Evolutionary conservation across 2,797 vertebrate genomes (phyloP).

Genomic region (Callimico goeldii): DNA sequence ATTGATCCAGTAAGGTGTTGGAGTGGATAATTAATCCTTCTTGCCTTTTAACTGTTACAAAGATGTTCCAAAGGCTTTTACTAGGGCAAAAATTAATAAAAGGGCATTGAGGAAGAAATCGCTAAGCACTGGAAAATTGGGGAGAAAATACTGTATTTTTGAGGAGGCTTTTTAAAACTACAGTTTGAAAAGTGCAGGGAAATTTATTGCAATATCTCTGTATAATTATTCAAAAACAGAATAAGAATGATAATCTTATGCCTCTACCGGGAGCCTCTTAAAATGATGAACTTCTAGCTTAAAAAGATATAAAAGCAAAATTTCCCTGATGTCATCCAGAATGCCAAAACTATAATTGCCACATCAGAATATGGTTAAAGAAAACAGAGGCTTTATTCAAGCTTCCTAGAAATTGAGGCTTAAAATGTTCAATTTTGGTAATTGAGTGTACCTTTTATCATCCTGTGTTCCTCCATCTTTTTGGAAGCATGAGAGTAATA

Average conservation of each 20-base stretch:
- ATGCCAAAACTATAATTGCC: not conserved
- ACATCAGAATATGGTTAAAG: not conserved
- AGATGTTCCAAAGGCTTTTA: conserved; percentile 31
- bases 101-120: not conserved
- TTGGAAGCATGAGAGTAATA: not conserved
- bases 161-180: not conserved
- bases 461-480: not conserved
- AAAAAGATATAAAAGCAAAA: conserved; percentile 10
- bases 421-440: not conserved
- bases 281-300: not conserved
- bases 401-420: not conserved
- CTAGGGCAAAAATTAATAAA: conserved; percentile 37
- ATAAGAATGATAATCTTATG: not conserved
- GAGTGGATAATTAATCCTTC: conserved; percentile 61
- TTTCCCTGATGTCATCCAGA: not conserved
- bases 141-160: not conserved
- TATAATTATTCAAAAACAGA: conserved; percentile 30
- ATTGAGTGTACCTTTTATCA: not conserved
- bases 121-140: not conserved
- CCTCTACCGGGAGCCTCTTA: not conserved
- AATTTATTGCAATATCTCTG: not conserved
- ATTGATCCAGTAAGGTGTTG: conserved; percentile 51
- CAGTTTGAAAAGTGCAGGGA: not conserved
- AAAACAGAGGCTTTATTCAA: not conserved
- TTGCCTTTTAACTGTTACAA: conserved; percentile 46